Conservation (phyloP, 2,797 vertebrate species). For the Acrossocheilus fasciatus region DNA sequence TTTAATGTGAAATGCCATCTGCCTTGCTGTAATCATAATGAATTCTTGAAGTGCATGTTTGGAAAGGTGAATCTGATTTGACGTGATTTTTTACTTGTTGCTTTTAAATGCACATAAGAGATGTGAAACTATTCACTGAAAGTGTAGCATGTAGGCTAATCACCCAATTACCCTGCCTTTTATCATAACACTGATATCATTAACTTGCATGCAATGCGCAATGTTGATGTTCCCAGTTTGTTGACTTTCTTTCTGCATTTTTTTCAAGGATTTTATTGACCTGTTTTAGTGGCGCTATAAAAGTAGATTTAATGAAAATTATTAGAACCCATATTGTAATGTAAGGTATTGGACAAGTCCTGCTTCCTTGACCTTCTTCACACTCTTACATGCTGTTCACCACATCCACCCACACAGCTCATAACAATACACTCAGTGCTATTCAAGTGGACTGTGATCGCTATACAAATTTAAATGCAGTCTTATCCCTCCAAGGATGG, state of each 20-base stretch:
- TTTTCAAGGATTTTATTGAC: background rate
- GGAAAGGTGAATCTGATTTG: constrained; percentile 27
- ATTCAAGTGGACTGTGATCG: constrained; percentile 20
- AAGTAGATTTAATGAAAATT: background rate
- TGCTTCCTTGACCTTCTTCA: constrained; percentile 29
- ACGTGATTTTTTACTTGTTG: background rate
- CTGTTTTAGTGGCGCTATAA: background rate
- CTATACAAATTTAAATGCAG: constrained; percentile 12
- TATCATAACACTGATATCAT: background rate
- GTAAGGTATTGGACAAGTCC: constrained; percentile 9
- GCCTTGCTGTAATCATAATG: constrained; percentile 7
- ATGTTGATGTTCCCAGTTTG: background rate
- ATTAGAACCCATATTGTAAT: background rate
- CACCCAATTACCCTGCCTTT: background rate
- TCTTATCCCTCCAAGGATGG: constrained; percentile 18
- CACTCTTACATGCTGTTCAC: background rate
- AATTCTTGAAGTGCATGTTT: background rate
- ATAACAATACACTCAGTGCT: constrained; percentile 17
- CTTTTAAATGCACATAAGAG: background rate
- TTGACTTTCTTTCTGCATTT: background rate
- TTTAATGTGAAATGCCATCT: constrained; percentile 34
- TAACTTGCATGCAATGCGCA: background rate
- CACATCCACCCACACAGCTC: constrained; percentile 26
- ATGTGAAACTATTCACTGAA: background rate
- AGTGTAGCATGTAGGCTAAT: background rate